Base-by-base conservation (phyloP, 2,888 invertebrate species). In the Poecilus cupreus region DNA sequence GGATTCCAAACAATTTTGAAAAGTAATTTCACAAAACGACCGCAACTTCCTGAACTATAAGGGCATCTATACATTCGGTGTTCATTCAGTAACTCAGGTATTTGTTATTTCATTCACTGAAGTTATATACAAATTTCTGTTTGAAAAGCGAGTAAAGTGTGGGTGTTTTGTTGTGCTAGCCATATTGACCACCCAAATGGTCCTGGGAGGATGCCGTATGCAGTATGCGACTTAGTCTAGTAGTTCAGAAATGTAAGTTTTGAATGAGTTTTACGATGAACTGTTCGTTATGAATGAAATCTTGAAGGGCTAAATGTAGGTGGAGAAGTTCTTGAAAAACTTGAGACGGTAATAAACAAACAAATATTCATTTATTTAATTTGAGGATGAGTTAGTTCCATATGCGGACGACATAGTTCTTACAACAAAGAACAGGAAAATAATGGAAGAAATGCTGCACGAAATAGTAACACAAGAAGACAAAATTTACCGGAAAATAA, bases 141-240 rank as follows among this genome's bases (percentile, higher is more conserved):
- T 18, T 75, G 20, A 76, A 76, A 76, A 20, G 51, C 32, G 13
- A 76, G 54, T 54, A 76, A 54, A 76, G 76, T 76, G 76, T 76
- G 76, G 76, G 76, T 76, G 76, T 76, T 76, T 76, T 76, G 76
- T 76, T 76, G 57, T 76, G 37, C 18, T 76, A 57, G 37, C 76
- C 76, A 76, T 76, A 20, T 16, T 76, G 76, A 57, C 76, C 76
- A 76, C 76, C 76, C 76, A 76, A 76, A 37, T 57, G 18, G 76
- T 76, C 76, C 54, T 32, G 6, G n/a, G 32, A 57, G 26, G 32
- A 26, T 76, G 64, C 16, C 64, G 64, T 68, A 68, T 76, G 64
- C 8, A 18, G 64, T 37, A 68, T 60, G 26, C 24, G 13, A 60
- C 18, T 51, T 18, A 10, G 18, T 51, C 16, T 20, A 18, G 20